Base-by-base conservation (phyloP, 2,113 vertebrate genomes). In the Macquaria ambigua region DNA sequence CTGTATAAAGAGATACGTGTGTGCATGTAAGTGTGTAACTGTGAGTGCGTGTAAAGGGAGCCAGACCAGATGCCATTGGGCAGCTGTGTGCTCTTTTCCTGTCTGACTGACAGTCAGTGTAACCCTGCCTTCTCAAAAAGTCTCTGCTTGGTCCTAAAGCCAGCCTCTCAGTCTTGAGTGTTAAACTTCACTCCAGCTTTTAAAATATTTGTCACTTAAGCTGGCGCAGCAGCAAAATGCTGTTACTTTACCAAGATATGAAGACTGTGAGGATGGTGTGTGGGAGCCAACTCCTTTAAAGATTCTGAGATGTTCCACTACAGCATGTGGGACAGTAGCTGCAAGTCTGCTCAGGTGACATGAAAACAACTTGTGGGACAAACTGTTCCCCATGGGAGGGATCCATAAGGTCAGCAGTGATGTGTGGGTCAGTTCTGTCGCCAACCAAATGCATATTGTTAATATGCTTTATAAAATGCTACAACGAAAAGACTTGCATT, bases 81-180 rank as follows among this genome's bases (percentile, higher is more conserved):
- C 93, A 94, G 93, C 93, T 94, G 93, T 89, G 91, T 94, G 93
- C 93, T 94, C 93, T 94, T 94, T 91, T 94, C 91, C 90, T 88
- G 55, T 28, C 85, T 89, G 87, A 87, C 86, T 92, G 92, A 92
- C 93, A 93, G 90, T 82, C 34, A 11, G 61, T 88, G 80, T 77
- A 90, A 90, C 82, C 48, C 63, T 23, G 85, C 55, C 84, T 70
- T 39, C 69, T 50, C 28, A 28, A 53, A 83, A 63, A 50, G 48
- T 12, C 64, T 66, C 64, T 0, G 3, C 87, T 71, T 25, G 86
- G 89, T 89, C 89, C 87, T 88, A 76, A 76, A 87, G 83, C 85
- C 64, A 18, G 25, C 28, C 64, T 4, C 74, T 8, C 14, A 1
- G 0, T 20, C 28, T 20, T 14, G 3, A 58, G 41, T 20, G 25